Evolutionary conservation across 2,113 vertebrate species (phyloP).

Genomic region (Gymnorhina tibicen): DNA sequence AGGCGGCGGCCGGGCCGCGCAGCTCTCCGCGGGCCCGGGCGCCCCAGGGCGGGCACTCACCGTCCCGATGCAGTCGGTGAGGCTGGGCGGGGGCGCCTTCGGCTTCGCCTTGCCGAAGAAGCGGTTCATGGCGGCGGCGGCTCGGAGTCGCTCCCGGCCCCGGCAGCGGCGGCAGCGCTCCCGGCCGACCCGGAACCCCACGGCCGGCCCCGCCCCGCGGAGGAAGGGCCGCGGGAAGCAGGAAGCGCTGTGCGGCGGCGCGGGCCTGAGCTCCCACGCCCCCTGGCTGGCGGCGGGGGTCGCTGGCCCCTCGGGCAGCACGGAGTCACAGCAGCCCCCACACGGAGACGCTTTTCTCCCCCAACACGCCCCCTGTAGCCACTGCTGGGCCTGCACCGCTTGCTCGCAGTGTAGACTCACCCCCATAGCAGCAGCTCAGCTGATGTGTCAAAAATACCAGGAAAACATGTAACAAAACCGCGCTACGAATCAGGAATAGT

Average conservation of each 20-base stretch:
- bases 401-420: no score
- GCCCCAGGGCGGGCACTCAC: conserved; percentile 68
- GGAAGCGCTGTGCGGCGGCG: fast-evolving
- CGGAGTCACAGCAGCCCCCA: fast-evolving
- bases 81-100: conserved; percentile 89
- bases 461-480: fast-evolving
- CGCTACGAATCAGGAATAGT: no score
- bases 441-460: neutral
- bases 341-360: neutral
- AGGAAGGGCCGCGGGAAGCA: neutral
- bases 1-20: neutral
- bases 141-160: fast-evolving
- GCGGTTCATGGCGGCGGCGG: conserved; percentile 82
- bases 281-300: fast-evolving
- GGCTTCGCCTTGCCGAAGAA: conserved; percentile 89
- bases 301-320: fast-evolving
- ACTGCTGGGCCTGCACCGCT: fast-evolving
- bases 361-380: fast-evolving
- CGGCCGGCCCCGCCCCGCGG: neutral
- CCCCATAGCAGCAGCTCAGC: fast-evolving
- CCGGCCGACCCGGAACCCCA: neutral
- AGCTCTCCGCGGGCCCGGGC: neutral
- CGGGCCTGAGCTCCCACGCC: neutral
- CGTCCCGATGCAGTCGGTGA: conserved; percentile 93
- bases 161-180: neutral